These are phyloP conservation scores for Daphoenositta chrysoptera DNA, from an alignment of 2,113 vertebrate genomes.

Conservation along the genomic window DNA sequence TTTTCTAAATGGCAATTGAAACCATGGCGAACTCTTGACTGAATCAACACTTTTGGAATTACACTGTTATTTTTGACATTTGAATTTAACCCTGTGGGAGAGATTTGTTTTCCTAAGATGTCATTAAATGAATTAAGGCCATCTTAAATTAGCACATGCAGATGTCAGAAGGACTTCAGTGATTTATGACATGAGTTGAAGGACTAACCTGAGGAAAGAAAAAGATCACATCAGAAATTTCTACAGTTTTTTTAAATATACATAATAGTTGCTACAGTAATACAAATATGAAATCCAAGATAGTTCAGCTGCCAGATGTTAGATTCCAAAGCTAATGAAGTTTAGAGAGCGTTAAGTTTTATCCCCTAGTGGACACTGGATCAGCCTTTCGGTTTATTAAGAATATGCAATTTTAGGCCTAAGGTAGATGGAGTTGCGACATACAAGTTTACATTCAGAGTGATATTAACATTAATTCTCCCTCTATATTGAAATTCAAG, in stretches of 20 bases:
- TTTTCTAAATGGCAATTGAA: neutral
- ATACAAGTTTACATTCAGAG: neutral
- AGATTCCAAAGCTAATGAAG: neutral
- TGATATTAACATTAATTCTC: neutral
- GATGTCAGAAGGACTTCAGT: constrained; percentile 12
- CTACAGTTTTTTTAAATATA: neutral
- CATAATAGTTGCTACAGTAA: neutral
- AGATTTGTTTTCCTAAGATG: constrained; percentile 14
- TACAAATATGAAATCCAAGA: neutral
- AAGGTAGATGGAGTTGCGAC: neutral
- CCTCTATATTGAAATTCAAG: neutral
- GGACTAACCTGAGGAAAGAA: neutral
- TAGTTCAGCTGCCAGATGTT: neutral
- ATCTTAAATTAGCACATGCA: constrained; percentile 11
- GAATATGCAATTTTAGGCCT: neutral
- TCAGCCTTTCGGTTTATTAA: constrained; percentile 16
- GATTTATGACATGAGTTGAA: neutral
- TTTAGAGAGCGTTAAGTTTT: neutral
- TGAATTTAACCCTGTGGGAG: neutral
- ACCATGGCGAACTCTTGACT: neutral
- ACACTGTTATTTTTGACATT: neutral
- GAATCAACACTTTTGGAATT: neutral
- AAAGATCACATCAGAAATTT: neutral
- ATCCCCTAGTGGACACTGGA: neutral
- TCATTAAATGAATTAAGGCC: constrained; percentile 14